Evolutionary conservation across 2,888 invertebrate genomes (phyloP), one percentile per base, ranked within the genome.

Genomic region (Bhutanitis thaidina): DNA sequence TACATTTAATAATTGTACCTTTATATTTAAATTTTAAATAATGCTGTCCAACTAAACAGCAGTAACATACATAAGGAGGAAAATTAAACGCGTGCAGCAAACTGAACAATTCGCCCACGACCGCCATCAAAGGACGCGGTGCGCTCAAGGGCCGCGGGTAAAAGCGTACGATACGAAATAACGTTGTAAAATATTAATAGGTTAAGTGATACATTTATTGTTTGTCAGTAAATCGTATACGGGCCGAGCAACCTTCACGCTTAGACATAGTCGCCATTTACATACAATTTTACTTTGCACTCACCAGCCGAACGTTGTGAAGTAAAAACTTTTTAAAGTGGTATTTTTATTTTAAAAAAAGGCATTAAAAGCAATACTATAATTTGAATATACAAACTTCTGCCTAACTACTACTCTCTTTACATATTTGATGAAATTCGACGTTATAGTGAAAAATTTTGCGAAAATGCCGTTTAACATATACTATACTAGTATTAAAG

Each of bases 211-310:
- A 55, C 53, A 55, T 53, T 54, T 53, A 53, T 50, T 46, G 54
- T 48, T 52, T 49, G 39, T 48, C 40, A 41, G 51, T 49, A 48
- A 39, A 43, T n/a, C 32, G 39, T 51, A 53, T 57, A 58, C 53
- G 58, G 59, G 58, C 43, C 14, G 56, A 52, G 49, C 40, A 50
- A 56, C 57, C 64, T 63, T 63, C 67, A 59, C 58, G 56, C 59
- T 40, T 50, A 47, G 53, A 57, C 65, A 66, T 67, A 69, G 67
- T 62, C 60, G 55, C 43, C 16, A 67, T 69, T 69, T 60, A 59
- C 68, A 70, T 69, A 66, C 50, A 48, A 60, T 60, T 65, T 65
- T 55, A 54, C 51, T 51, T 47, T 45, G 30, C 50, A 61, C 55
- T 62, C 57, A 60, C 59, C 57, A 56, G 52, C 49, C 46, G 37